Evolutionary conservation across 2,797 vertebrate species (phyloP).

Genomic region (Cossypha polioptera): DNA sequence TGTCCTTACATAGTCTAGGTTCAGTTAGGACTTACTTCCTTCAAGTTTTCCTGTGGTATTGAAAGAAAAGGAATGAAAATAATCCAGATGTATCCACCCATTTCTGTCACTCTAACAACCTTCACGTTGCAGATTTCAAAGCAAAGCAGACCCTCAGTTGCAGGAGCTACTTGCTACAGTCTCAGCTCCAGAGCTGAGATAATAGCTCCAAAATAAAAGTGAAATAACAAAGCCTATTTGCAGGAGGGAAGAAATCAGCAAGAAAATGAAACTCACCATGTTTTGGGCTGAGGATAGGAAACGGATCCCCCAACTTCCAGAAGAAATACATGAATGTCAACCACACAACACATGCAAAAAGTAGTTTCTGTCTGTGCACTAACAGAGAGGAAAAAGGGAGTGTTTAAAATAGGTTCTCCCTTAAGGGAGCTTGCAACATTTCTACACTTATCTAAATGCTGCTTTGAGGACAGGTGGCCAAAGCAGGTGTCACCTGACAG

Average conservation of each 20-base stretch:
- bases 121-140: background rate
- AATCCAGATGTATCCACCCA: background rate
- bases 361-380: constrained; percentile 93
- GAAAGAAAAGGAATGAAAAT: background rate
- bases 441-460: background rate
- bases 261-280: constrained; percentile 82
- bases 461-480: background rate
- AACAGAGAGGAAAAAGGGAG: background rate
- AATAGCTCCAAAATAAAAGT: background rate
- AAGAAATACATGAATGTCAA: constrained; percentile 99
- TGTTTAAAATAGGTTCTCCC: background rate
- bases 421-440: background rate
- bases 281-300: constrained; percentile 97
- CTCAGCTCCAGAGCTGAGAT: background rate
- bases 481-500: background rate
- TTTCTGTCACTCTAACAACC: background rate
- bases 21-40: background rate
- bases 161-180: background rate
- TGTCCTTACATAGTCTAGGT: background rate
- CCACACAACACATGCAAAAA: constrained; percentile 95
- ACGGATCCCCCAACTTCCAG: constrained; percentile 97
- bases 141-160: background rate
- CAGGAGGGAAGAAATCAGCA: background rate
- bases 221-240: background rate
- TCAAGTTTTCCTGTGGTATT: background rate